These are phyloP conservation scores for Plutomurus gul DNA, from an alignment of 1,140 invertebrate species.

Conservation along the genomic window DNA sequence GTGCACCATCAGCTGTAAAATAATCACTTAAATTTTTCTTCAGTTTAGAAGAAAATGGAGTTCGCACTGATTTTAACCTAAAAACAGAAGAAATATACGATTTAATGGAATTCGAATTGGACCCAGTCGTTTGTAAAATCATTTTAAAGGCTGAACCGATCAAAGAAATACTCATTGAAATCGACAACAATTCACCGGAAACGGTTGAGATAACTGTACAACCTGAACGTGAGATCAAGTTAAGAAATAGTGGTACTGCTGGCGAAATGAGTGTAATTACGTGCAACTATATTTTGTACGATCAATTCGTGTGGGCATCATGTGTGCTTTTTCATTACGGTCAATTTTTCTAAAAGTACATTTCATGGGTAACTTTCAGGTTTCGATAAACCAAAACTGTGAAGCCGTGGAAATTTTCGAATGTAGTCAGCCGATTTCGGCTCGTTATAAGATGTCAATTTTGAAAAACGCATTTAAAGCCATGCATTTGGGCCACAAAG, in stretches of 20 bases:
- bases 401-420: not conserved
- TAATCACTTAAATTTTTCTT: not conserved
- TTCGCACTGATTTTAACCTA: constrained; percentile 6
- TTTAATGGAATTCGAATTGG: constrained; percentile 12
- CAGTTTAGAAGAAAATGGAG: constrained; percentile 8
- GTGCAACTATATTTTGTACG: no score
- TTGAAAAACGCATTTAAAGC: constrained; percentile 8
- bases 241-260: not conserved
- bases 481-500: not conserved
- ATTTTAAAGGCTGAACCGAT: constrained; percentile 2
- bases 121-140: not conserved
- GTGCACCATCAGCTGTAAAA: no score
- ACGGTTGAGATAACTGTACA: not conserved
- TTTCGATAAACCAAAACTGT: not conserved
- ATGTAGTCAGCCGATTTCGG: not conserved
- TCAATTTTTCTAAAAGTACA: not conserved
- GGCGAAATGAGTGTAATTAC: no score
- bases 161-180: not conserved
- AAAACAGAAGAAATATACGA: constrained; percentile 16
- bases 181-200: constrained; percentile 5
- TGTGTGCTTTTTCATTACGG: no score
- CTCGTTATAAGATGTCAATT: not conserved
- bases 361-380: not conserved
- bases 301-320: no score
- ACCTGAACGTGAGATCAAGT: not conserved